Conservation (phyloP, 2,888 invertebrate species). For the Agriopis marginaria region DNA sequence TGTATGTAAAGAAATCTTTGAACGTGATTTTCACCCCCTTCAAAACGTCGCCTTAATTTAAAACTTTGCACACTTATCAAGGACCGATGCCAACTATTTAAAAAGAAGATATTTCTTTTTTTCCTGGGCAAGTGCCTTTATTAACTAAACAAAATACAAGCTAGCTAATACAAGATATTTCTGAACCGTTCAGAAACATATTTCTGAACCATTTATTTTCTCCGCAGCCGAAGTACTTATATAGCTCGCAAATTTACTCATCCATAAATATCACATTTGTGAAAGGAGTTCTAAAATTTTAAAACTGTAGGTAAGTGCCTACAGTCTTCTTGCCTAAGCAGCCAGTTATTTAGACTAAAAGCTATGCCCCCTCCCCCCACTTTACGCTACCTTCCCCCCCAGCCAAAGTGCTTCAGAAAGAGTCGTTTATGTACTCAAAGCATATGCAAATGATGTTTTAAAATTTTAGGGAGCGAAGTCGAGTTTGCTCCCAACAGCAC, state of each 20-base stretch:
- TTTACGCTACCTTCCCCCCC: slow-evolving; percentile 40
- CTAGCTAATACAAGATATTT: no score
- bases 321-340: slow-evolving; percentile 36
- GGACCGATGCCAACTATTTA: no score
- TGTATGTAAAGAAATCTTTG: no score
- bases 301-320: slow-evolving; percentile 26
- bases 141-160: no score
- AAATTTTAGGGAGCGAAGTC: slow-evolving; percentile 85
- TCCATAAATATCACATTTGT: slow-evolving; percentile 6
- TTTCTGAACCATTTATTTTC: no score
- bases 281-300: slow-evolving; percentile 35
- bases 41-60: no score
- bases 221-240: not conserved
- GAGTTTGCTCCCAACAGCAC: slow-evolving; percentile 83
- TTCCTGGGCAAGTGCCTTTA: no score
- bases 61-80: no score
- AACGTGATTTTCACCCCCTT: no score
- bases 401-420: slow-evolving; percentile 81
- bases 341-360: slow-evolving; percentile 43
- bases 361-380: slow-evolving; percentile 42
- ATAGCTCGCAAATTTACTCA: not conserved
- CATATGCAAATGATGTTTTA: slow-evolving; percentile 86
- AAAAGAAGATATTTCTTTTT: no score
- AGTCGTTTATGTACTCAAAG: slow-evolving; percentile 86
- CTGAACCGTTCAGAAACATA: no score